Evolutionary conservation across 2,888 invertebrate genomes (phyloP), one percentile per base, ranked within the genome.

Genomic region (Ceramica pisi): DNA sequence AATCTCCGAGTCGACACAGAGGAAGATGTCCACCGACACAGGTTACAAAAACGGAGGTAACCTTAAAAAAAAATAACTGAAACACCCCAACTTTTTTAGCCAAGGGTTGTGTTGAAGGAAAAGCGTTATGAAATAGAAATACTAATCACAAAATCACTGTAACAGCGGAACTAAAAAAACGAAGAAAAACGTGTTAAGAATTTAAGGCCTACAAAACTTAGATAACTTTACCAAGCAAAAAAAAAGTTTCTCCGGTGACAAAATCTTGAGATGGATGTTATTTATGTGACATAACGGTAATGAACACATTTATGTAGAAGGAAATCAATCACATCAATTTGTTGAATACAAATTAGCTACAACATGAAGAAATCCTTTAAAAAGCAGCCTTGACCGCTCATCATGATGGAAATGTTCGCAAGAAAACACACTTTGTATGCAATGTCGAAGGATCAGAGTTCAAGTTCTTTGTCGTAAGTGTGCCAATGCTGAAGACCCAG

Each of bases 401-500:
- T 19, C 26, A 56, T 23, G 12, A 51, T 46, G n/a, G 23, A 41
- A 70, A 76, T 48, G 35, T 16, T 41, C 3, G 38, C 21, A 50
- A 60, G 50, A n/a, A 50, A 59, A 60, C 53, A 2, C 2, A 63
- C 67, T 75, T 12, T 16, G 21, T 41, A 26, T n/a, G 14, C 65
- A 71, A 60, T 57, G 31, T 9, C 10, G 44, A 68, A 61, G 68
- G 66, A 55, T 48, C 63, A 64, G 9, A 68, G 67, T 65, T 67
- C 55, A 71, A 68, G 41, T 53, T 26, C 51, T 19, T 46, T 26
- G 44, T 2, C 26, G 23, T 44, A 68, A 81, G 35, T 77, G 77
- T 63, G 68, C 72, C 81, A 68, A 60, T 76, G 62, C 55, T 59
- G 12, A 19, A 59, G 67, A 56, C 48, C 66, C 31, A 4, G 46